These are phyloP conservation scores for Drosophila littoralis DNA, from an alignment of 1,140 invertebrate species.

Conservation along the genomic window DNA sequence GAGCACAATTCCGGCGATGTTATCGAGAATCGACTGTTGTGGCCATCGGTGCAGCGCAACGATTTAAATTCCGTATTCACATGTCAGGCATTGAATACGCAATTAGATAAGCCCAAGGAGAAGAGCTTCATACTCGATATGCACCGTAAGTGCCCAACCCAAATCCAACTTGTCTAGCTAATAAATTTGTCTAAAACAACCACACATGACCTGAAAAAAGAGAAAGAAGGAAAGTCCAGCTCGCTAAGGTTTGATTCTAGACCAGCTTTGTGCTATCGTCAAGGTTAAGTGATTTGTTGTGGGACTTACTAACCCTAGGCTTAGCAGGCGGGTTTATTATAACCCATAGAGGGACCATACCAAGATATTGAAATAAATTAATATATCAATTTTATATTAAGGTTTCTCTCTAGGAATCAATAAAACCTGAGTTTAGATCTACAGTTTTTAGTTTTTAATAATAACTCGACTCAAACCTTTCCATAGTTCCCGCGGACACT, in stretches of 20 bases:
- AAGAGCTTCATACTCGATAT: conserved; percentile 91
- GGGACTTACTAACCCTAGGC: background rate
- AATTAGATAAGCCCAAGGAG: conserved; percentile 90
- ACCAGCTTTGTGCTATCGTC: background rate
- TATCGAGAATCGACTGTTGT: conserved; percentile 92
- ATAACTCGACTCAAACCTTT: too few relatives aligned
- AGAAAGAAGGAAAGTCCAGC: background rate
- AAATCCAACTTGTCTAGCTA: background rate
- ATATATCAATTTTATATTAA: too few relatives aligned
- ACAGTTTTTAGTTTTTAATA: too few relatives aligned
- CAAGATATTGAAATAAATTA: background rate
- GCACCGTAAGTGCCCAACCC: conserved; percentile 89
- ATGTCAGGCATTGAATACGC: conserved; percentile 93
- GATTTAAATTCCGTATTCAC: conserved; percentile 93
- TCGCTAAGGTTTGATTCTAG: background rate
- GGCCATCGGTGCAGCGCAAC: conserved; percentile 89
- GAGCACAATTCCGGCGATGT: conserved; percentile 93
- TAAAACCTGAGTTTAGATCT: too few relatives aligned
- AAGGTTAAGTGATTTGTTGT: conserved; percentile 5
- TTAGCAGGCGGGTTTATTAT: background rate
- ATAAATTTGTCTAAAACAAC: conserved; percentile 10
- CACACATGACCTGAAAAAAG: conserved; percentile 4
- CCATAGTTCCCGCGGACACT: too few relatives aligned
- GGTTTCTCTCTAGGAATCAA: too few relatives aligned
- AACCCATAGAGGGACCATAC: background rate